A percentile compares a stretch with the other conserved stretches of the same genome.
Evolutionary conservation across 2,797 vertebrate species (phyloP).

Genomic region (Xenops minutus): DNA sequence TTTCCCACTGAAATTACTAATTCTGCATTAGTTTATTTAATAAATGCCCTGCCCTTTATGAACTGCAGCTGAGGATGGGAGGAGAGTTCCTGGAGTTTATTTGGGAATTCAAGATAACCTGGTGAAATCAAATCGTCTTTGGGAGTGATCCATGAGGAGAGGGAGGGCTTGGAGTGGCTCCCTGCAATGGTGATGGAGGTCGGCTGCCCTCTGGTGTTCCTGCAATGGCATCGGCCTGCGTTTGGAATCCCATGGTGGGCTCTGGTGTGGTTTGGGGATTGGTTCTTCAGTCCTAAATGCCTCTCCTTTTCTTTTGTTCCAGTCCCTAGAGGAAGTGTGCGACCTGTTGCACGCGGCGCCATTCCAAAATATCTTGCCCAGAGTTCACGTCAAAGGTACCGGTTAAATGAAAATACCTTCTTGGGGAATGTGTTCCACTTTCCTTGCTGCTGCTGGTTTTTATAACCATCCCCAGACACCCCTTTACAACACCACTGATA

Average conservation of each 20-base stretch:
- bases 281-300: background rate
- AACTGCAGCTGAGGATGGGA: background rate
- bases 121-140: background rate
- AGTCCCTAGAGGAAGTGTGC: slow-evolving; percentile 98
- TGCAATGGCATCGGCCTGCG: fast-evolving
- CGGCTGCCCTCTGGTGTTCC: slow-evolving; percentile 41
- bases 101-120: background rate
- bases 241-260: background rate
- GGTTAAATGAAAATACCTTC: background rate
- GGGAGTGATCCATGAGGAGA: background rate
- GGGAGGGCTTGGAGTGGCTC: fast-evolving
- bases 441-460: background rate
- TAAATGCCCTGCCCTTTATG: background rate
- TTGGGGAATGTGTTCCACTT: background rate
- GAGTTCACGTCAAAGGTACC: slow-evolving; percentile 96
- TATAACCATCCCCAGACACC: background rate
- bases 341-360: slow-evolving; percentile 95
- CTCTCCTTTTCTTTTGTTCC: background rate
- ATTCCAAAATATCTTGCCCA: slow-evolving; percentile 96
- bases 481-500: background rate
- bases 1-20: background rate
- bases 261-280: background rate
- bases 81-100: background rate
- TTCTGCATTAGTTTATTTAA: slow-evolving; percentile 12
- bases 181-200: fast-evolving